phyloP scores from a whole-genome alignment of 2,888 invertebrate species.

The Tipula confusa region DNA sequence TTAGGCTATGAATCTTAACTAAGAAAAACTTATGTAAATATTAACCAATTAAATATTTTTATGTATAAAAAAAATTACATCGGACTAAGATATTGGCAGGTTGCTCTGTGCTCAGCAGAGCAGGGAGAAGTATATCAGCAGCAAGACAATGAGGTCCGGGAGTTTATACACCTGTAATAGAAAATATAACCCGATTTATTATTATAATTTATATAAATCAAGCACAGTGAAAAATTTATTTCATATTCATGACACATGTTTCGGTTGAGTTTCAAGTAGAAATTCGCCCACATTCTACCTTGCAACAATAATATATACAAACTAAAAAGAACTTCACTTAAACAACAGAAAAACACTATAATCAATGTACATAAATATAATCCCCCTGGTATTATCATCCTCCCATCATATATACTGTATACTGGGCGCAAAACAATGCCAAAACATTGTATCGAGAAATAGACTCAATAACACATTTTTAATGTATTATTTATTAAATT shows the following conservation, averaged over 20 bases:
- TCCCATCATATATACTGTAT: background rate
- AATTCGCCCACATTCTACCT: background rate
- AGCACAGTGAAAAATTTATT: background rate
- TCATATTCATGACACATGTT: background rate
- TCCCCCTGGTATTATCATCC: conserved; percentile 3
- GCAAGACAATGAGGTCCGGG: too few species aligned
- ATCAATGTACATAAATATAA: background rate
- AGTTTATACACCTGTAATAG: too few species aligned
- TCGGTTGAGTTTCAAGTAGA: background rate
- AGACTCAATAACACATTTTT: conserved; percentile 20
- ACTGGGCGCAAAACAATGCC: background rate
- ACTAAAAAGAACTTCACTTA: background rate
- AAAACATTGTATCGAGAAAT: background rate
- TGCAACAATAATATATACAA: background rate
- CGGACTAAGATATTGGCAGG: too few species aligned
- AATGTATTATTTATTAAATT: conserved; percentile 25
- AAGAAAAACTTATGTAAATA: too few species aligned
- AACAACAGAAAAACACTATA: background rate
- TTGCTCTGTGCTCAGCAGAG: too few species aligned
- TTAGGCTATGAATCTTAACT: too few species aligned
- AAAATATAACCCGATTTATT: too few species aligned
- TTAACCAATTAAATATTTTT: too few species aligned
- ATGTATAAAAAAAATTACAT: too few species aligned
- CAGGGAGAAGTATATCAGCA: too few species aligned
- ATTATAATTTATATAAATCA: too few species aligned